These are phyloP conservation scores for Phylloscopus trochiloides DNA, from an alignment of 2,113 vertebrate genomes.

Conservation along the genomic window DNA sequence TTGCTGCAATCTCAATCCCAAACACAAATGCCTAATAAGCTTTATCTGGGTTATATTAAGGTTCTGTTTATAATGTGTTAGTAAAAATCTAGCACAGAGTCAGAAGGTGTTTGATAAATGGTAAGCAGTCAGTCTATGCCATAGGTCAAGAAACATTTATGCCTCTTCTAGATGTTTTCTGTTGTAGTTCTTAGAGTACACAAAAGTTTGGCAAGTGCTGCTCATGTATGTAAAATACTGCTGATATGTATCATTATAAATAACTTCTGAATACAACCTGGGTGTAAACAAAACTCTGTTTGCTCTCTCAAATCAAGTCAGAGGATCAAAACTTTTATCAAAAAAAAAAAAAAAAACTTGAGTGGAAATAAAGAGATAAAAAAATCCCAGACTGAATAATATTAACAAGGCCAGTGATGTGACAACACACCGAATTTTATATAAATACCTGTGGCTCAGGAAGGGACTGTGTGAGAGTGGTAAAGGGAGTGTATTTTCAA, in stretches of 20 bases:
- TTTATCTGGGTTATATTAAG: not conserved
- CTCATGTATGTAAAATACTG: not conserved
- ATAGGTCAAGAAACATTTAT: not conserved
- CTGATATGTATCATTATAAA: not conserved
- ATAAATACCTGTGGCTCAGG: not conserved
- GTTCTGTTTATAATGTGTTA: not conserved
- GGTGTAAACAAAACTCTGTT: not conserved
- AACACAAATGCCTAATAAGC: not conserved
- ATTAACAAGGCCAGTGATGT: not conserved
- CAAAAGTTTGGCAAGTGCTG: not conserved
- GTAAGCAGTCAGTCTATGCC: not conserved
- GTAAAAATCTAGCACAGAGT: not conserved
- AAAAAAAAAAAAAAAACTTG: not conserved
- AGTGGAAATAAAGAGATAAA: not conserved
- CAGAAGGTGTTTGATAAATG: not conserved
- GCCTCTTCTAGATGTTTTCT: not conserved
- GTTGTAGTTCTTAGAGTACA: not conserved
- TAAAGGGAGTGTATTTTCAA: not conserved
- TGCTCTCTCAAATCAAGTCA: not conserved
- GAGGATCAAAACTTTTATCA: not conserved
- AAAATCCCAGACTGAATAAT: not conserved
- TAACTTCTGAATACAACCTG: not conserved
- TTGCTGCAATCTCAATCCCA: not conserved
- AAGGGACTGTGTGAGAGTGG: not conserved
- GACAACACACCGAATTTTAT: not conserved